Evolutionary conservation across 1,140 invertebrate species (phyloP).

Genomic region (Delia radicum): DNA sequence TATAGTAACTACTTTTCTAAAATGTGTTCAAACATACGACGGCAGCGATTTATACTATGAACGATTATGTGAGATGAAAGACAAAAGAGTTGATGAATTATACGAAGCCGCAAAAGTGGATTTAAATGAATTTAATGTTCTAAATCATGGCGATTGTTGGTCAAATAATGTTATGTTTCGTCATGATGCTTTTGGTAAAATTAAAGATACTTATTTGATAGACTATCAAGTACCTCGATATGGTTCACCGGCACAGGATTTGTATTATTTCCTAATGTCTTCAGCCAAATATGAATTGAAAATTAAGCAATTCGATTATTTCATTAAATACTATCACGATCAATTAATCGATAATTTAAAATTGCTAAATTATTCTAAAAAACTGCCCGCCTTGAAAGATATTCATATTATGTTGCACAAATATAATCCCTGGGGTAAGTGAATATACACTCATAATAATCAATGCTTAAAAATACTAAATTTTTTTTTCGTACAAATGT

Average conservation of each 20-base stretch:
- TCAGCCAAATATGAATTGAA: conserved; percentile 46
- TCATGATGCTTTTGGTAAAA: conserved; percentile 57
- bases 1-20: conserved; percentile 29
- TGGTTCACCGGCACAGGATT: conserved; percentile 39
- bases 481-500: background rate
- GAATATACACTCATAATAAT: no score
- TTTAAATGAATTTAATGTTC: conserved; percentile 60
- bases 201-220: conserved; percentile 42
- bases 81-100: conserved; percentile 28
- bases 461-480: background rate
- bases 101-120: conserved; percentile 35
- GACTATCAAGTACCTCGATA: conserved; percentile 44
- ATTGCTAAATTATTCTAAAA: conserved; percentile 40
- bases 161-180: conserved; percentile 63
- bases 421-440: conserved; percentile 39
- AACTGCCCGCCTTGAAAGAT: conserved; percentile 36
- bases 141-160: conserved; percentile 65
- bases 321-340: conserved; percentile 46
- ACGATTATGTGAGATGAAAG: conserved; percentile 24
- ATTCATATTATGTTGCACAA: conserved; percentile 39
- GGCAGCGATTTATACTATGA: conserved; percentile 38
- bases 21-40: conserved; percentile 32
- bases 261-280: conserved; percentile 41
- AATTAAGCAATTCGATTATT: conserved; percentile 44
- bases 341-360: conserved; percentile 36